phyloP scores from a whole-genome alignment of 2,113 vertebrate species.

The Neodon shergylaensis region DNA sequence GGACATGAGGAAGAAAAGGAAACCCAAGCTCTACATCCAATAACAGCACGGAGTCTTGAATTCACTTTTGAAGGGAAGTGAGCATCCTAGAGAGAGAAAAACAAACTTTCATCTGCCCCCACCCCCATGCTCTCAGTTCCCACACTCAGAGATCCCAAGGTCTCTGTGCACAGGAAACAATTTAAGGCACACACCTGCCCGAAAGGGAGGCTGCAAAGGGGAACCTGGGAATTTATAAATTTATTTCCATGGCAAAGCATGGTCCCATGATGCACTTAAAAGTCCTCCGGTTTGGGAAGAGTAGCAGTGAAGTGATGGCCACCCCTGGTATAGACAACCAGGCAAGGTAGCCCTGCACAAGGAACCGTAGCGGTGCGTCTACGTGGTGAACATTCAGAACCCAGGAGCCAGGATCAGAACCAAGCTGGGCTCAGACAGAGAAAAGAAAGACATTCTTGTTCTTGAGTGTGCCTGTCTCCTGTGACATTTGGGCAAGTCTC shows the following conservation, averaged over 20 bases:
- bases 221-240: neutral
- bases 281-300: neutral
- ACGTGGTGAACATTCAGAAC: neutral
- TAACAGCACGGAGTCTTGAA: neutral
- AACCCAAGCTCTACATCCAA: neutral
- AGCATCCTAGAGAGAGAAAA: neutral
- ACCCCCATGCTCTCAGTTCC: no score
- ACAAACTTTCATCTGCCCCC: neutral
- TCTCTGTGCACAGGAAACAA: neutral
- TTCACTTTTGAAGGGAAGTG: neutral
- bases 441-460: neutral
- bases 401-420: neutral
- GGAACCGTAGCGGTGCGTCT: neutral
- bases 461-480: neutral
- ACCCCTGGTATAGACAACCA: neutral
- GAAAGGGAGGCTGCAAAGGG: neutral
- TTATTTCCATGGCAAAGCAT: neutral
- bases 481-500: conserved; percentile 43
- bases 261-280: neutral
- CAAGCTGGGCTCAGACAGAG: neutral
- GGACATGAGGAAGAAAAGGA: neutral
- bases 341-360: neutral
- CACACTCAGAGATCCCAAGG: neutral
- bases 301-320: neutral
- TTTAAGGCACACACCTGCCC: no score